phyloP scores from a whole-genome alignment of 2,888 invertebrate species.

The Agrypnus murinus region DNA sequence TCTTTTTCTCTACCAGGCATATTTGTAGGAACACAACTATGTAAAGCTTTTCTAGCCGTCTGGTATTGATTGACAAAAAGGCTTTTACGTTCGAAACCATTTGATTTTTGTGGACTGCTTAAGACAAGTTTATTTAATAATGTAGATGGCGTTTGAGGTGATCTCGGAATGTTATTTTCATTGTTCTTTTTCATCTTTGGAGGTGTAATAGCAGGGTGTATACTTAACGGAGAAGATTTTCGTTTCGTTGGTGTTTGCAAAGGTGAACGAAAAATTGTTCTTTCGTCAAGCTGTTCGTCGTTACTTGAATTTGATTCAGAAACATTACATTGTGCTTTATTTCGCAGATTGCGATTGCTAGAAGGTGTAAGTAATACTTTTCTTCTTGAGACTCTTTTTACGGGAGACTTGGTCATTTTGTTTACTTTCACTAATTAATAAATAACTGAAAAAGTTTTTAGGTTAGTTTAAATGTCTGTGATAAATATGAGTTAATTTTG shows the following conservation, averaged over 20 bases:
- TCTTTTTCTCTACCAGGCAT: slow-evolving; percentile 89
- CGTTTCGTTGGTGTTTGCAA: slow-evolving; percentile 35
- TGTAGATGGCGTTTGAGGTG: slow-evolving; percentile 56
- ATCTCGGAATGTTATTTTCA: slow-evolving; percentile 50
- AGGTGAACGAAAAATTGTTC: not conserved
- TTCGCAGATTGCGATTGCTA: not conserved
- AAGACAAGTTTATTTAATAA: slow-evolving; percentile 61
- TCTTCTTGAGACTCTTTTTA: too few species aligned
- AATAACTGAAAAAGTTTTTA: slow-evolving; percentile 8
- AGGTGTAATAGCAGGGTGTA: slow-evolving; percentile 60
- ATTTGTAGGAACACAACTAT: slow-evolving; percentile 65
- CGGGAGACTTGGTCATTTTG: not conserved
- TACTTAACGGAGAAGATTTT: slow-evolving; percentile 22
- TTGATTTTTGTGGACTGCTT: slow-evolving; percentile 55
- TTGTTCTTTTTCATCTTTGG: slow-evolving; percentile 65
- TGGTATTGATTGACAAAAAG: slow-evolving; percentile 60
- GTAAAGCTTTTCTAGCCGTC: slow-evolving; percentile 68
- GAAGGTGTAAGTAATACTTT: not conserved
- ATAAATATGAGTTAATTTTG: too few species aligned
- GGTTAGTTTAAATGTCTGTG: slow-evolving; percentile 7
- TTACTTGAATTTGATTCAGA: not conserved
- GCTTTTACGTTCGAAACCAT: slow-evolving; percentile 48
- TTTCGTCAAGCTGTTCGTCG: not conserved
- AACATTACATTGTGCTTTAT: not conserved
- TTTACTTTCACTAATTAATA: not conserved